These are phyloP conservation scores for Oceanites oceanicus DNA, from an alignment of 2,113 vertebrate species.

Conservation along the genomic window DNA sequence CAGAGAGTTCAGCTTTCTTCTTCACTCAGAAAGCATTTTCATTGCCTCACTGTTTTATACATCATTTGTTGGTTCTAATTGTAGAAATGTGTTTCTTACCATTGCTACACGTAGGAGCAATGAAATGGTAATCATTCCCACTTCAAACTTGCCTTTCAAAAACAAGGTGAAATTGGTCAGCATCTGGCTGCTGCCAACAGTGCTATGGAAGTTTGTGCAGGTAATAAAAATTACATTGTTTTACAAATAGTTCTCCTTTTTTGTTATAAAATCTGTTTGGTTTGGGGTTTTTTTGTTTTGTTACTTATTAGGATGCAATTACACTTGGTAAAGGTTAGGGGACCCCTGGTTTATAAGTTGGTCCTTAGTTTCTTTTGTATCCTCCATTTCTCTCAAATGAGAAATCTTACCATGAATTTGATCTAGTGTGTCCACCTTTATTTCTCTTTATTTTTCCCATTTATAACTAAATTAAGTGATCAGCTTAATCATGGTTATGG, in stretches of 20 bases:
- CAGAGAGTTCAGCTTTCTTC: neutral
- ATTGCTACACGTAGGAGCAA: neutral
- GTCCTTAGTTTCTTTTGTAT: neutral
- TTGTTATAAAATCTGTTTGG: neutral
- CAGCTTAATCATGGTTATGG: neutral
- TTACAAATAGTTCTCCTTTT: neutral
- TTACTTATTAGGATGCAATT: neutral
- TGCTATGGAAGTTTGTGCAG: neutral
- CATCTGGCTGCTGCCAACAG: neutral
- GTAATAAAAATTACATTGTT: neutral
- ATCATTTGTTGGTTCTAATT: neutral
- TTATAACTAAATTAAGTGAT: neutral
- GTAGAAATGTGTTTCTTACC: neutral
- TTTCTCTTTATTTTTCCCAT: neutral
- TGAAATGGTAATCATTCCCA: rapidly evolving
- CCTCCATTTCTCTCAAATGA: neutral
- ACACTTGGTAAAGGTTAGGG: neutral
- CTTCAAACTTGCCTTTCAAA: neutral
- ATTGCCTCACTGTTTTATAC: neutral
- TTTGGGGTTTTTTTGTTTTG: neutral
- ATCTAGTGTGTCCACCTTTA: neutral
- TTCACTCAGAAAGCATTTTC: neutral
- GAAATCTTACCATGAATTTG: neutral
- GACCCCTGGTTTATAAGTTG: neutral
- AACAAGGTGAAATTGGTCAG: neutral